Conservation (phyloP, 2,797 vertebrate genomes). For the Labroides dimidiatus region DNA sequence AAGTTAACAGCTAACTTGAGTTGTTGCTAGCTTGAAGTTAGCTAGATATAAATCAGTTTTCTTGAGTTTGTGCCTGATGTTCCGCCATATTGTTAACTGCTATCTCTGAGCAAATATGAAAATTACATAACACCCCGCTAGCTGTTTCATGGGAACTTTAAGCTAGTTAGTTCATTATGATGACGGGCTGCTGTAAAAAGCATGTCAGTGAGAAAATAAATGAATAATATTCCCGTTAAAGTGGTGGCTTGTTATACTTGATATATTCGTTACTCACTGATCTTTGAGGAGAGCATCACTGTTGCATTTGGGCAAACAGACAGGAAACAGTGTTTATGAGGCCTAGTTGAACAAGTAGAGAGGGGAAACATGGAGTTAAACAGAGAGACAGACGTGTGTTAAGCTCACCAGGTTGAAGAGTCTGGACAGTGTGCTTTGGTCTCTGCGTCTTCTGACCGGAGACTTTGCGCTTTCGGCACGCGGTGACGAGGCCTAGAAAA, state of each 20-base stretch:
- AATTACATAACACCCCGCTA: not conserved
- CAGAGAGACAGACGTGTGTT: not conserved
- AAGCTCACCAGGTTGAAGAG: slow-evolving; percentile 87
- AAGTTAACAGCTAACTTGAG: not conserved
- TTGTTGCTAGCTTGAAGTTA: not conserved
- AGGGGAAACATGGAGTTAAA: not conserved
- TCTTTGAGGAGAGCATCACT: slow-evolving; percentile 74
- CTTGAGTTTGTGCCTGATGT: not conserved
- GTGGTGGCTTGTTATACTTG: slow-evolving; percentile 15
- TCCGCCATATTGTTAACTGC: not conserved
- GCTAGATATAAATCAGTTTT: not conserved
- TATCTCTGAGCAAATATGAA: too few species aligned
- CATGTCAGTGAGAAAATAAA: slow-evolving; percentile 14
- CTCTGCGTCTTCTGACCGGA: slow-evolving; percentile 82
- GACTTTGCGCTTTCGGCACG: slow-evolving; percentile 82
- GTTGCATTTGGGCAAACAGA: slow-evolving; percentile 67
- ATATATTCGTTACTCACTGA: slow-evolving; percentile 73
- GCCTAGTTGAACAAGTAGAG: slow-evolving; percentile 18
- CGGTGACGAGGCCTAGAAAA: slow-evolving; percentile 76
- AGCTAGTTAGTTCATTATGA: slow-evolving; percentile 56
- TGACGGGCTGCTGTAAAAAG: slow-evolving; percentile 31
- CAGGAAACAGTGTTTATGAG: slow-evolving; percentile 38
- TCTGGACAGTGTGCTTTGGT: slow-evolving; percentile 86
- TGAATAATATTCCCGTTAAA: slow-evolving; percentile 4
- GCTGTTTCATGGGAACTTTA: slow-evolving; percentile 2